Base-by-base conservation (phyloP, 2,113 vertebrate species). In the Prochilodus magdalenae region DNA sequence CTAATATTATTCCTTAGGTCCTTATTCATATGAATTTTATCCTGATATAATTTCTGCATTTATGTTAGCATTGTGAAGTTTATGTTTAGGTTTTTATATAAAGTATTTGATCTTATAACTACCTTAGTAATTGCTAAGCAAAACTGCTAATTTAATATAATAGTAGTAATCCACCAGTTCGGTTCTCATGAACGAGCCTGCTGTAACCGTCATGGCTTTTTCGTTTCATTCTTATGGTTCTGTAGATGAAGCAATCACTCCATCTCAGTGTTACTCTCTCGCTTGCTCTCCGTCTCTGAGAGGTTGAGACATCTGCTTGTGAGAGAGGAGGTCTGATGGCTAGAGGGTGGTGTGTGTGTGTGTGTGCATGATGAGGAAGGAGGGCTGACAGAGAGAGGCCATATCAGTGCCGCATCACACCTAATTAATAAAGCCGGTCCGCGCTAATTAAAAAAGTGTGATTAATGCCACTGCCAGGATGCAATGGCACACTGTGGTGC, bases 381-480 rank as follows among this genome's bases (percentile, higher is more conserved):
- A 86, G 81, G 87, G 84, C 73, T 75, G 55, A 81, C 63, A 71
- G 60, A 53, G 66, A 86, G 86, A 86, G 83, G 87, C 87, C 85
- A 63, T 79, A 87, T 87, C 84, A 84, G 84, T 85, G 73, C 80
- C 75, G 79, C 73, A 73, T 86, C 84, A 84, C 88, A 79, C 82
- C 59, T 90, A 90, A 92, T 92, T 92, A 92, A 91, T 92, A 91
- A 89, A 90, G 88, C 87, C 80, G 86, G 86, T 83, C 83, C 76
- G 69, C 84, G 86, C 90, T 85, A 90, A 89, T 91, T 91, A 90
- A 90, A 90, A 84, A 87, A 87, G 79, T 81, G 87, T 89, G 90
- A 92, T 91, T 88, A 91, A 92, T 92, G 86, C 86, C 87, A 81
- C 84, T 79, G 84, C 74, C 78, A 91, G 88, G 75, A 85, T 47